Base-by-base conservation (phyloP, 2,797 vertebrate genomes). In the Crossoptilon crossoptilon region DNA sequence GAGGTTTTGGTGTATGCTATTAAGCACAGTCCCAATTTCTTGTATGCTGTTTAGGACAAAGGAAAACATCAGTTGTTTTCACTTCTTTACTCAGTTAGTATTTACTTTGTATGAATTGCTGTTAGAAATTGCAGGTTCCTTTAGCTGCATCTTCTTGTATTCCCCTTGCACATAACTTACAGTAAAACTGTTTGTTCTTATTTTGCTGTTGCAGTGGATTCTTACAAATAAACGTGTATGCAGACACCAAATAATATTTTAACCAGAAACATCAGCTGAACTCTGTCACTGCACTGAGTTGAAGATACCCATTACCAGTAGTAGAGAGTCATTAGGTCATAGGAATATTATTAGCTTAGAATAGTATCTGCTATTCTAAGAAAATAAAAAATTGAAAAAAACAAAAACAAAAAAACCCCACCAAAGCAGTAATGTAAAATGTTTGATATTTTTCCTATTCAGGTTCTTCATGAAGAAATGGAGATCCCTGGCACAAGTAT, bases 381-480 rank as follows among this genome's bases (percentile, higher is more conserved):
- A 31, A 55, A 53, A 53, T 10, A 29, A 53, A 29, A 23, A 48
- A 48, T 7, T 48, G 10, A 26, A 23, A 24, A 53, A 53, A 23
- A 48, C 13, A 10, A 37, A 39, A 22, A 49, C 14, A 2, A 24
- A 27, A 27, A 27, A 16, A 16, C n/a, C n/a, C n/a, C 9, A 59
- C 18, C 13, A 73, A 51, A 44, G 11, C 17, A 17, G 12, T 23
- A 29, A 15, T 59, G 23, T 66, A 43, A 91, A 69, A 23, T 22
- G 16, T 64, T 64, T 74, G 14, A 43, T 72, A 5, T 74, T 44
- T 81, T 97, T 77, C 71, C 85, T 87, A 3, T 94, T 90, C 97
- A 99, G 99, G 99, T 99, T 95, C 99, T 99, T 95, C 99, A 99
- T 92, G 99, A 99, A 96, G 98, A 99, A 97, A 98, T 99, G 60